Conservation (phyloP, 2,113 vertebrate species). For the Hypomesus transpacificus region DNA sequence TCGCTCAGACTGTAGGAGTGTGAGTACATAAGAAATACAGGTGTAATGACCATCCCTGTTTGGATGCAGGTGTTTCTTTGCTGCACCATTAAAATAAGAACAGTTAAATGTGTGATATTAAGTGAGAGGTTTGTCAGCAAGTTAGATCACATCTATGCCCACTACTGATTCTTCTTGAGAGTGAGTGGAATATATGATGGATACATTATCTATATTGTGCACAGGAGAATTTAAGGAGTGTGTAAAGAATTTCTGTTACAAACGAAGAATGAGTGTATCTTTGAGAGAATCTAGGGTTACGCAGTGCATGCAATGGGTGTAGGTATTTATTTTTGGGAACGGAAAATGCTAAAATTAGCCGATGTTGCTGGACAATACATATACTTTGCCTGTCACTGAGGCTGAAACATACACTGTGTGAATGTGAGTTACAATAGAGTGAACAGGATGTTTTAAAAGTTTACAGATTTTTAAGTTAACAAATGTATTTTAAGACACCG, state of each 20-base stretch:
- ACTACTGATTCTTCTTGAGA: too few species aligned
- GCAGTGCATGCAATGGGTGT: conserved; percentile 2
- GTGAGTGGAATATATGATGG: too few species aligned
- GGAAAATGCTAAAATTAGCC: conserved; percentile 30
- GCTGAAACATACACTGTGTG: background rate
- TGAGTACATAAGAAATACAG: too few species aligned
- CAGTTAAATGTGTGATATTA: too few species aligned
- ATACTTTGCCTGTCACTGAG: conserved; percentile 14
- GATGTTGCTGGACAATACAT: conserved; percentile 38
- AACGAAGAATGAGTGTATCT: conserved; percentile 4
- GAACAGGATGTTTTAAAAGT: background rate
- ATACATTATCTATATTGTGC: conserved; percentile 3
- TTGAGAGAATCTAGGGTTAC: conserved; percentile 3
- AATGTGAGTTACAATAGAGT: background rate
- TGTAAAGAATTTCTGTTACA: conserved; percentile 1
- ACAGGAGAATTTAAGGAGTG: background rate
- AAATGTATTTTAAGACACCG: too few species aligned
- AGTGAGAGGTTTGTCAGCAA: too few species aligned
- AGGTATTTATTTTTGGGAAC: conserved; percentile 29
- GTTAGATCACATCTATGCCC: too few species aligned
- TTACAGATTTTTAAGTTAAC: background rate
- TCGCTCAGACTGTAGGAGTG: too few species aligned
- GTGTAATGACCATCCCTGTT: too few species aligned
- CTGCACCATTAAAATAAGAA: too few species aligned
- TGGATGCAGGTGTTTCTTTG: too few species aligned